These are phyloP conservation scores for Acronicta psi DNA, from an alignment of 2,888 invertebrate species.

Conservation along the genomic window DNA sequence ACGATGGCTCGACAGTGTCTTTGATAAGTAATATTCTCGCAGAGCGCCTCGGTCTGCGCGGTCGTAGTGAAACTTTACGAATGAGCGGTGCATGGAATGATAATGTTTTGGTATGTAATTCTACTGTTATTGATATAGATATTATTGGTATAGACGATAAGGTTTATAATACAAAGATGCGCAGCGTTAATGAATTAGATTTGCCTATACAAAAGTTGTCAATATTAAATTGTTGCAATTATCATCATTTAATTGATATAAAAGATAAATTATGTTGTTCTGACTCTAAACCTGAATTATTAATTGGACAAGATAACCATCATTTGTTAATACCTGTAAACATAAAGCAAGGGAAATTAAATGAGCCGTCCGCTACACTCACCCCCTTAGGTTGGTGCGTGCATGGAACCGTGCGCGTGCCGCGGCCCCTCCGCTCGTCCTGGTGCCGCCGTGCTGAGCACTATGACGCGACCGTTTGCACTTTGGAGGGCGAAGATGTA, in stretches of 20 bases:
- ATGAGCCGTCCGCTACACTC: slow-evolving; percentile 2
- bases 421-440: too few species aligned
- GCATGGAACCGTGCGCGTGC: neutral
- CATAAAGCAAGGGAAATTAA: neutral
- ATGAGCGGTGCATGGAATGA: neutral
- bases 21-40: neutral
- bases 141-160: neutral
- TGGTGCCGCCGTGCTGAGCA: too few species aligned
- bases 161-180: neutral
- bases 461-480: too few species aligned
- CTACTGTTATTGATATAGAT: neutral
- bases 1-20: neutral
- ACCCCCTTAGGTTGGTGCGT: neutral
- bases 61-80: neutral
- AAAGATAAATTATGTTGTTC: neutral
- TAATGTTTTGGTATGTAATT: neutral
- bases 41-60: neutral
- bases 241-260: neutral
- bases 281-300: neutral
- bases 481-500: too few species aligned
- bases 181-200: neutral
- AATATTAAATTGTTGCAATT: neutral
- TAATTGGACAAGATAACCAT: neutral
- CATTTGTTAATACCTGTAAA: neutral
- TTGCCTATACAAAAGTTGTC: neutral